These are phyloP conservation scores for Percopsis omiscomaycus DNA, from an alignment of 2,797 vertebrate species.

Conservation along the genomic window DNA sequence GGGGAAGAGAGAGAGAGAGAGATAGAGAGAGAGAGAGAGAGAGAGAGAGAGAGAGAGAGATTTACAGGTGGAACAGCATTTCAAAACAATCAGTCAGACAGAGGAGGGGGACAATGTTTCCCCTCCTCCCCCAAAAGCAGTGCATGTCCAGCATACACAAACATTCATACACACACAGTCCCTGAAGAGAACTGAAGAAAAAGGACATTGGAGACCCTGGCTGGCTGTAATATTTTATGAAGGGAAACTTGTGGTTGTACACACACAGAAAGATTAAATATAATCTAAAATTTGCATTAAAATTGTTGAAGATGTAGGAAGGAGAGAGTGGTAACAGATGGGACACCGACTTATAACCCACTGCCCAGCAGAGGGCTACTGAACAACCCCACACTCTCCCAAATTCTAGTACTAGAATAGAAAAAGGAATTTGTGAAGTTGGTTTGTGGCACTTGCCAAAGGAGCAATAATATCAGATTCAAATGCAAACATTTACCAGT, in stretches of 20 bases:
- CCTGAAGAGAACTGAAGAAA: slow-evolving; percentile 67
- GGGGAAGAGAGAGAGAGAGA: slow-evolving; percentile 20
- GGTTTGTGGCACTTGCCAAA: too few species aligned
- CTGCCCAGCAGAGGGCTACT: slow-evolving; percentile 13
- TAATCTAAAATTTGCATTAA: slow-evolving; percentile 2
- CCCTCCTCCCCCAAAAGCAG: slow-evolving; percentile 12
- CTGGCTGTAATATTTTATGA: slow-evolving; percentile 48
- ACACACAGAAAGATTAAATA: slow-evolving; percentile 14
- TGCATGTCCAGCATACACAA: slow-evolving; percentile 71
- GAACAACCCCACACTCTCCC: too few species aligned
- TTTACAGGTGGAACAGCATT: slow-evolving; percentile 33
- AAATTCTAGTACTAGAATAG: too few species aligned
- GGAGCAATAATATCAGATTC: too few species aligned
- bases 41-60: slow-evolving; percentile 24
- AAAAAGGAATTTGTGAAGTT: too few species aligned
- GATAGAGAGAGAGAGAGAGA: slow-evolving; percentile 24
- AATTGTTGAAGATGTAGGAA: slow-evolving; percentile 17
- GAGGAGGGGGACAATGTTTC: slow-evolving; percentile 21
- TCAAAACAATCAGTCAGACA: slow-evolving; percentile 18
- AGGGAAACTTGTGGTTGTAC: slow-evolving; percentile 35
- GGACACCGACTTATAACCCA: slow-evolving; percentile 3
- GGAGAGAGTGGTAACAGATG: slow-evolving; percentile 13
- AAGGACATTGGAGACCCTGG: slow-evolving; percentile 67
- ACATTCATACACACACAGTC: slow-evolving; percentile 36
- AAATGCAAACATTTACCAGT: too few species aligned